A percentile compares a stretch with the other conserved stretches of the same genome.
These are phyloP conservation scores for Gambusia holbrooki DNA, from an alignment of 2,113 vertebrate species.

Conservation along the genomic window DNA sequence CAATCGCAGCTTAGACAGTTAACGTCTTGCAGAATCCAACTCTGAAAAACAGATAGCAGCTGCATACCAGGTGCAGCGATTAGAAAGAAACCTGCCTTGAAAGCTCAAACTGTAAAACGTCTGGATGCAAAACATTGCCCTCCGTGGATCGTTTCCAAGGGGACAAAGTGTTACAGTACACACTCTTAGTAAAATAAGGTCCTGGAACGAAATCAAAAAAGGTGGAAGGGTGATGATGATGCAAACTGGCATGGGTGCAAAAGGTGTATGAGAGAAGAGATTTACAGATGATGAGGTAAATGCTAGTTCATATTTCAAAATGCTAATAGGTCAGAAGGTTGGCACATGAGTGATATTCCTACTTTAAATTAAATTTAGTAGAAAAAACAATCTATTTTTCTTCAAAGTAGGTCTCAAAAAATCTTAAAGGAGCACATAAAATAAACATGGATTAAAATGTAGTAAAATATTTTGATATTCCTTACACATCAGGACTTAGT, in stretches of 20 bases:
- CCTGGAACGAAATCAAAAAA: background rate
- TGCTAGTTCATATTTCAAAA: constrained; percentile 3
- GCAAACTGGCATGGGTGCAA: background rate
- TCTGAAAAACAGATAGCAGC: background rate
- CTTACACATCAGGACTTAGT: no score
- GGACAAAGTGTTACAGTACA: background rate
- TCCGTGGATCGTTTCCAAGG: background rate
- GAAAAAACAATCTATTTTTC: no score
- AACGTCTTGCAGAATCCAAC: background rate
- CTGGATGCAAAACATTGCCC: background rate
- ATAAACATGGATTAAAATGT: background rate
- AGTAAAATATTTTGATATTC: no score
- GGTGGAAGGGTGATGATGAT: constrained; percentile 16
- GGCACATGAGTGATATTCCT: background rate
- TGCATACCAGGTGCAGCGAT: background rate
- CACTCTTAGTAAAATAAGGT: constrained; percentile 5
- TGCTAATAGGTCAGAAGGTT: constrained; percentile 1
- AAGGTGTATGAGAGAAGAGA: constrained; percentile 7
- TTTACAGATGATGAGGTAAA: constrained; percentile 6
- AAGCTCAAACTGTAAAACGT: background rate
- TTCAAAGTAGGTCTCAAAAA: background rate
- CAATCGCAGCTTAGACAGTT: background rate
- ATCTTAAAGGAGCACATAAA: background rate
- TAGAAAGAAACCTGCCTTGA: background rate
- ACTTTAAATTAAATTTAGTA: background rate